Conservation (phyloP, 2,888 invertebrate species). For the Luperina testacea region DNA sequence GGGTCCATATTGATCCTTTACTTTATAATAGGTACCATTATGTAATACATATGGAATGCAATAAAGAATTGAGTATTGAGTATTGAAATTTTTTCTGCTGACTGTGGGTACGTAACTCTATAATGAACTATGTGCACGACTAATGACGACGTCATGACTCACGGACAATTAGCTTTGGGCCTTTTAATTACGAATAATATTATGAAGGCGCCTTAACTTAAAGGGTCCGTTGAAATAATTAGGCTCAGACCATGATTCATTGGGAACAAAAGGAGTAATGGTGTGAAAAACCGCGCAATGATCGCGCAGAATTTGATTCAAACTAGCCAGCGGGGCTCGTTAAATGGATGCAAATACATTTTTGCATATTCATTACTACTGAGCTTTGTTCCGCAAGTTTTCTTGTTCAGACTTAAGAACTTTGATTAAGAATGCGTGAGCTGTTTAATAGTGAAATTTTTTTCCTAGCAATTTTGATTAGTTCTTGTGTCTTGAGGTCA, state of each 20-base stretch:
- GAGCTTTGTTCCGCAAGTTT: slow-evolving; percentile 49
- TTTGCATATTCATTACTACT: slow-evolving; percentile 62
- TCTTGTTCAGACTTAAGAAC: slow-evolving; percentile 40
- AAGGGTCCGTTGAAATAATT: slow-evolving; percentile 84
- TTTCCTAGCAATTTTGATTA: slow-evolving; percentile 3
- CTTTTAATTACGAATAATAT: slow-evolving; percentile 87
- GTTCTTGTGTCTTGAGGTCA: neutral
- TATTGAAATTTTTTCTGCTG: slow-evolving; percentile 4
- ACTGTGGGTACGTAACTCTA: slow-evolving; percentile 41
- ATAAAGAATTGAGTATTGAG: too few relatives aligned
- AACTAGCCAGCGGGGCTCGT: slow-evolving; percentile 40
- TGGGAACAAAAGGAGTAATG: slow-evolving; percentile 86
- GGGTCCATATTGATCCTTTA: too few relatives aligned
- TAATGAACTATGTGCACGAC: slow-evolving; percentile 78
- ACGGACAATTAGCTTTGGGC: slow-evolving; percentile 84
- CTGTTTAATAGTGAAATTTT: slow-evolving; percentile 26
- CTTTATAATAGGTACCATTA: too few relatives aligned
- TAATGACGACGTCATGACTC: slow-evolving; percentile 78
- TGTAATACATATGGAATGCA: too few relatives aligned
- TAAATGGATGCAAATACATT: slow-evolving; percentile 60
- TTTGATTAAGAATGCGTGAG: slow-evolving; percentile 37
- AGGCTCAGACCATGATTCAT: slow-evolving; percentile 83
- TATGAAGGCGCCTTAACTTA: slow-evolving; percentile 81
- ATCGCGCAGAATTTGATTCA: slow-evolving; percentile 70
- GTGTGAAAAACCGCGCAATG: slow-evolving; percentile 78